Evolutionary conservation across 2,888 invertebrate species (phyloP), one percentile per base, ranked within the genome.

Genomic region (Pseudolycoriella hygida): DNA sequence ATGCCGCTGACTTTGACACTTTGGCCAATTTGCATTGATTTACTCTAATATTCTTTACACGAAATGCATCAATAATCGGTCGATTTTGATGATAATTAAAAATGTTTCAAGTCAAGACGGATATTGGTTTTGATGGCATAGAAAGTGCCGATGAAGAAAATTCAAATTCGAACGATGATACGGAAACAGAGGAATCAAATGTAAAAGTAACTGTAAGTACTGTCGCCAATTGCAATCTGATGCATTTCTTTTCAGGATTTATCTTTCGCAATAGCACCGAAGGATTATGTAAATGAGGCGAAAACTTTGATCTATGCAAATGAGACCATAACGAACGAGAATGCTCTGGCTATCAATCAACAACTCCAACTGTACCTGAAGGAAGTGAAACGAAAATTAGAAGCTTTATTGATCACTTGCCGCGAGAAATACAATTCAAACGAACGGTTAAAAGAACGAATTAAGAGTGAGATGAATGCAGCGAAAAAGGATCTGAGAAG

Each of bases 361-460:
- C 52, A 54, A 37, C 48, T 62, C 48, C 60, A 60, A 37, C 45
- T 49, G 1, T 52, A 55, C n/a, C 47, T 64, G n/a, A 42, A 53
- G 2, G 43, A 51, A 11, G 47, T 59, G 3, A 52, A 53, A 2
- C 18, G 41, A 1, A 53, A 54, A 32, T 46, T 60, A 1, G 44
- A 54, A 17, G 25, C 45, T 1, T 30, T 60, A 2, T 20, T 61
- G 17, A 25, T 51, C 11, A 47, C 49, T 6, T 55, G 59, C 1
- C 47, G 54, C 11, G 48, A 47, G 0, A 55, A 56, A 2, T 60
- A 58, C 47, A 39, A 46, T 5, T 44, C 47, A 2, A 62, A 63
- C 47, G 56, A 57, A 14, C 12, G 20, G 10, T 17, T 40, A 6
- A 15, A 51, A 1, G 39, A 38, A 51, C 3, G 48, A 53, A 4